Base-by-base conservation (phyloP, 2,888 invertebrate genomes). In the Acleris laterana region DNA sequence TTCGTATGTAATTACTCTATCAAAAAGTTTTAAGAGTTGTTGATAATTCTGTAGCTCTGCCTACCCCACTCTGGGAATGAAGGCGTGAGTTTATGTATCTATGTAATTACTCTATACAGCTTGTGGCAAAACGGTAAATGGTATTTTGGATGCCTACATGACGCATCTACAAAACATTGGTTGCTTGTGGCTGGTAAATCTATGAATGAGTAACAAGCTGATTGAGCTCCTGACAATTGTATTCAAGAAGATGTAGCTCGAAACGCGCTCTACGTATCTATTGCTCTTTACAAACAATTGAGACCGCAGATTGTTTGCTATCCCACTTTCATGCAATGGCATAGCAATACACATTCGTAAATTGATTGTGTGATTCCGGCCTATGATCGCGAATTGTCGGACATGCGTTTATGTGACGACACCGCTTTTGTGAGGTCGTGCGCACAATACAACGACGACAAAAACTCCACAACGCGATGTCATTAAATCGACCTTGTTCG, bases 401-500 rank as follows among this genome's bases (percentile, higher is more conserved):
- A 69, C 62, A 68, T 62, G 61, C 68, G 63, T 68, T 58, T 59
- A 61, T 62, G 48, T 66, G 57, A 70, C 69, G 59, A 53, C 63
- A 57, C 42, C 56, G 61, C 61, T 73, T 68, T 77, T 72, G 70
- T 77, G 70, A 72, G 75, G 71, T 71, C 71, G 70, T 62, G 59
- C 70, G 63, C 61, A 78, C 76, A 77, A 78, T 78, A 71, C 69
- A 55, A 62, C 68, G 64, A 57, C 71, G 68, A 76, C 76, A 80
- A 87, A 87, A 87, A 83, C 72, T 75, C 56, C 11, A 70, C 70
- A 71, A 69, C 69, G 74, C 77, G 78, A 76, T 84, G 82, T 84
- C 85, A 84, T 84, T 84, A 71, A 63, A 70, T 62, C 74, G 82
- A 79, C 88, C 87, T 88, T 82, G 87, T 71, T 68, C 68, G 71